Percentiles rank a stretch among this genome's conserved stretches.
Conservation (phyloP, 2,113 vertebrate species). For the Irena cyanogastra region DNA sequence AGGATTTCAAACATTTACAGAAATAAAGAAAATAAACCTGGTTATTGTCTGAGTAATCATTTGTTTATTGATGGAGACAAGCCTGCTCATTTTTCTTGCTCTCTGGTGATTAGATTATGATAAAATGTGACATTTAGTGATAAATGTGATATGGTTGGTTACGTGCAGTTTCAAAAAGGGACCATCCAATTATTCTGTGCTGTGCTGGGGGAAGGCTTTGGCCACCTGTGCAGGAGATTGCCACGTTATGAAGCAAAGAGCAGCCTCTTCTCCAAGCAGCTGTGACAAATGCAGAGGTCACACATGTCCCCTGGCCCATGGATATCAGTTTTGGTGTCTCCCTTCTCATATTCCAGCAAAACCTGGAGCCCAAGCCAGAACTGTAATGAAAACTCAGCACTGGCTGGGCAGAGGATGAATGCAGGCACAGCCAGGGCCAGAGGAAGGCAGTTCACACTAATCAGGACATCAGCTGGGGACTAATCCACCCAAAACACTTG, state of each 20-base stretch:
- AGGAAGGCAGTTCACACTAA: not conserved
- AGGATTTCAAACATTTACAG: slow-evolving; percentile 15
- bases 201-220: slow-evolving; percentile 2
- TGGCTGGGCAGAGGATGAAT: not conserved
- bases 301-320: not conserved
- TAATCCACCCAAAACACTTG: not conserved
- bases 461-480: not conserved
- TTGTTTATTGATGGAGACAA: slow-evolving; percentile 57
- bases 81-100: slow-evolving; percentile 33
- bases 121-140: slow-evolving; percentile 59
- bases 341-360: not conserved
- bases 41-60: slow-evolving; percentile 58
- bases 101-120: slow-evolving; percentile 55
- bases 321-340: not conserved
- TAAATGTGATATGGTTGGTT: slow-evolving; percentile 53
- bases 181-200: slow-evolving; percentile 20
- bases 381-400: not conserved
- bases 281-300: not conserved
- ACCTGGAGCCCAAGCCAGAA: not conserved
- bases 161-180: slow-evolving; percentile 26
- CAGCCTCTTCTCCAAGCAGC: not conserved
- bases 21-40: slow-evolving; percentile 61
- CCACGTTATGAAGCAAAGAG: not conserved
- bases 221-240: slow-evolving; percentile 25
- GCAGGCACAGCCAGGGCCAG: not conserved